Conservation (phyloP, 2,888 invertebrate species). For the Cataglyphis altisquamis region DNA sequence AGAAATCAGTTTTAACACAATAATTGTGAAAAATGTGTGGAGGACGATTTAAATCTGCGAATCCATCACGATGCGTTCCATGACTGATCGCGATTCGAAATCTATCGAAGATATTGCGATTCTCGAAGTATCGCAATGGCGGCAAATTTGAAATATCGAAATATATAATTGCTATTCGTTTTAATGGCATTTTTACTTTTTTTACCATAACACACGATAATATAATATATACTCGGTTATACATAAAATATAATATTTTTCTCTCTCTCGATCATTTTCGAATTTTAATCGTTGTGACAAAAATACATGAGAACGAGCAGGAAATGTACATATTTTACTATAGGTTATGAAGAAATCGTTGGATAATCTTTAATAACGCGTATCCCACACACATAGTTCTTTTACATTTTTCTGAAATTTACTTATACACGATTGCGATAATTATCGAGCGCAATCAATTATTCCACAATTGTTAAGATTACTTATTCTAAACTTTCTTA, state of each 20-base stretch:
- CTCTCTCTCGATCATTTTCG: background rate
- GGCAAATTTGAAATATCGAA: background rate
- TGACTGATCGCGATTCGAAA: background rate
- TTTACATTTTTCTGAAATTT: conserved; percentile 1
- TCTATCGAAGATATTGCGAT: background rate
- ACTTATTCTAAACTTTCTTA: background rate
- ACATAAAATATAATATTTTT: background rate
- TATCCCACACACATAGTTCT: background rate
- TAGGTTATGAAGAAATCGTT: background rate
- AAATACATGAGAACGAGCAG: background rate
- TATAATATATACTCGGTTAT: background rate
- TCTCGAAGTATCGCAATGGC: conserved; percentile 6
- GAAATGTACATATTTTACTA: background rate
- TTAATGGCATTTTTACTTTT: background rate
- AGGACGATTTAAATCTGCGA: background rate
- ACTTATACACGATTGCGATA: background rate
- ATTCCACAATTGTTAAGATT: background rate
- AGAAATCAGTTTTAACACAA: background rate
- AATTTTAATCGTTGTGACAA: background rate
- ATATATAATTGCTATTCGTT: background rate
- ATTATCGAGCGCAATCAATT: background rate
- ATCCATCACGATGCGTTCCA: background rate
- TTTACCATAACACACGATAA: background rate
- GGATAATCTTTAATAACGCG: background rate
- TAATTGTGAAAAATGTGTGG: background rate